These are phyloP conservation scores for Sebastiscus tertius DNA, from an alignment of 2,797 vertebrate genomes.

Conservation along the genomic window DNA sequence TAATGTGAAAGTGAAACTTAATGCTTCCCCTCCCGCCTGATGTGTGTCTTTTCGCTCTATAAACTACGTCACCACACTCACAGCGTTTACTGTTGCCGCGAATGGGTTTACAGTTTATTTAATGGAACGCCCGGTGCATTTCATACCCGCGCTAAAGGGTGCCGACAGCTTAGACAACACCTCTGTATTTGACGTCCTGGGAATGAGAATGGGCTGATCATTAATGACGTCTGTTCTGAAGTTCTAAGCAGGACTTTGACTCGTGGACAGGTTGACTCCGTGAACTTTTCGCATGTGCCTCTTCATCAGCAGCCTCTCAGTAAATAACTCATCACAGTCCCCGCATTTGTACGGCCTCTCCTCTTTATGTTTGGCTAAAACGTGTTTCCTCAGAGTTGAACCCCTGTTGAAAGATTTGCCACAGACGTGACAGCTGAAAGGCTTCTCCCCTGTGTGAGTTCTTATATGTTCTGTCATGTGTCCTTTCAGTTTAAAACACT, in stretches of 20 bases:
- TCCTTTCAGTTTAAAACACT: constrained; percentile 64
- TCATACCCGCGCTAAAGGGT: too few species aligned
- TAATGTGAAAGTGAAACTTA: too few species aligned
- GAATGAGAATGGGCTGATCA: neutral
- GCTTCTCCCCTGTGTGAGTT: constrained; percentile 66
- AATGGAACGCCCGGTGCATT: too few species aligned
- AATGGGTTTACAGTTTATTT: too few species aligned
- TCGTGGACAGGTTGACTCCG: constrained; percentile 28
- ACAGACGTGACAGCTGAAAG: constrained; percentile 63
- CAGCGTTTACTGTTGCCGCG: too few species aligned
- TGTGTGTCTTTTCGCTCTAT: too few species aligned
- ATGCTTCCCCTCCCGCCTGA: too few species aligned
- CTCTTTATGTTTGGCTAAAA: constrained; percentile 63
- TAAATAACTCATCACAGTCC: constrained; percentile 59
- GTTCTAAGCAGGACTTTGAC: constrained; percentile 35
- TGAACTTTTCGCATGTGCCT: constrained; percentile 61
- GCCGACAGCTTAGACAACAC: too few species aligned
- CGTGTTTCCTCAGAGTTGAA: constrained; percentile 60
- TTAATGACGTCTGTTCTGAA: neutral
- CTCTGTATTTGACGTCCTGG: too few species aligned
- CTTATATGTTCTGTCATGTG: constrained; percentile 65
- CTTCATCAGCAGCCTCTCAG: constrained; percentile 63
- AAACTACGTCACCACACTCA: too few species aligned
- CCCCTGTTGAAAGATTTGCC: constrained; percentile 62
- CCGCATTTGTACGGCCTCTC: constrained; percentile 58